A percentile compares a stretch with the other conserved stretches of the same genome.
phyloP scores from a whole-genome alignment of 2,113 vertebrate genomes.

The Muntiacus reevesi region DNA sequence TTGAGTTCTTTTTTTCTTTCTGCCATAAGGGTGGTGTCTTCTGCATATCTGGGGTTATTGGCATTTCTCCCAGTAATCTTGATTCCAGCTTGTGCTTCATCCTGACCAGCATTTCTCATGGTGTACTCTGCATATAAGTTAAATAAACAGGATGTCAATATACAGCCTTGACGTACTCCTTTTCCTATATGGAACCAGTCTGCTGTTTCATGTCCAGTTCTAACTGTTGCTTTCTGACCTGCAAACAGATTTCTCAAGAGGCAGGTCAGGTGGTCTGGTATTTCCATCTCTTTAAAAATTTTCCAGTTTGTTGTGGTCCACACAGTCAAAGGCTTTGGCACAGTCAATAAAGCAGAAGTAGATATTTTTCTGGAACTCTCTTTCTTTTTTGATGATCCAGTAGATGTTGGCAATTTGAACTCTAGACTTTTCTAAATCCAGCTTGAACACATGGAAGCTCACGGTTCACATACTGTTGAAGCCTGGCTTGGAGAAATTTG shows the following conservation, averaged over 20 bases:
- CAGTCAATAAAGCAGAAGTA: not conserved
- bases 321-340: not conserved
- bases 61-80: not conserved
- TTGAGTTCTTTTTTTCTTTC: no score
- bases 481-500: not conserved
- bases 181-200: not conserved
- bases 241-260: not conserved
- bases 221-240: not conserved
- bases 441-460: not conserved
- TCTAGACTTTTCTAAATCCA: not conserved
- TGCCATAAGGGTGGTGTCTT: not conserved
- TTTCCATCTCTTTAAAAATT: not conserved
- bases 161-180: rapidly evolving
- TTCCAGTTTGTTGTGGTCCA: not conserved
- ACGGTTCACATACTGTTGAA: rapidly evolving
- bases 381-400: not conserved
- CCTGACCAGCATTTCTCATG: not conserved
- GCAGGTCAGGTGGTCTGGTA: not conserved
- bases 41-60: not conserved
- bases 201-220: not conserved
- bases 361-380: not conserved
- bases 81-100: not conserved
- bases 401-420: not conserved
- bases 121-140: not conserved
- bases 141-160: not conserved